Base-by-base conservation (phyloP, 2,797 vertebrate species). In the Pelodytes ibericus region DNA sequence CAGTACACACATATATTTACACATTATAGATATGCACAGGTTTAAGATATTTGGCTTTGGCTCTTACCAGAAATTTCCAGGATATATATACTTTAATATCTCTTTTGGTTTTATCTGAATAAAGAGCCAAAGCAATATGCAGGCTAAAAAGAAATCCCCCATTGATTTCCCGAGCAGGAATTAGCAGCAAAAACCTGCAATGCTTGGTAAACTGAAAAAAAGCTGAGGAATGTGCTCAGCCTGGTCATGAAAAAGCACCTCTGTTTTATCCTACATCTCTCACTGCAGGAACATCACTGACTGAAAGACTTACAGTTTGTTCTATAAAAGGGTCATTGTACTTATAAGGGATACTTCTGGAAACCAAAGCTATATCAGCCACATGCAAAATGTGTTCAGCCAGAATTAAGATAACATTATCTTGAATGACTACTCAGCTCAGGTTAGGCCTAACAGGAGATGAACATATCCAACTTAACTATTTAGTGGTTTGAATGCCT, bases 241-340 rank as follows among this genome's bases (percentile, higher is more conserved):
- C 39, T 26, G 71, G 18, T 79, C 64, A 79, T 73, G 70, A 79
- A 68, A 79, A 79, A 69, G 77, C 71, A 79, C 77, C 77, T 79
- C 77, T 79, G 77, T 79, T 79, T 79, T 63, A 74, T 53, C 76
- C 75, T 16, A 4, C 58, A 9, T 62, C 44, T 24, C 70, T 53
- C 49, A 69, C 63, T 78, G 61, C 69, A 53, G 39, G 69, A 77
- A 31, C 75, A 78, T 72, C 62, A 30, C 70, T 61, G 76, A 41
- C 77, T 79, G 71, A 79, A 79, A 73, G 77, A 49, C 76, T 67
- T 69, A 79, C 57, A 79, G 70, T 60, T 62, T 56, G 58, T 63
- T 57, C 77, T 79, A 79, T 79, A 79, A 79, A 79, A 74, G 77
- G 77, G 72, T 69, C 77, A 79, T 79, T 79, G 76, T 79, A 71